Conservation (phyloP, 2,797 vertebrate genomes). For the Acrossocheilus fasciatus region DNA sequence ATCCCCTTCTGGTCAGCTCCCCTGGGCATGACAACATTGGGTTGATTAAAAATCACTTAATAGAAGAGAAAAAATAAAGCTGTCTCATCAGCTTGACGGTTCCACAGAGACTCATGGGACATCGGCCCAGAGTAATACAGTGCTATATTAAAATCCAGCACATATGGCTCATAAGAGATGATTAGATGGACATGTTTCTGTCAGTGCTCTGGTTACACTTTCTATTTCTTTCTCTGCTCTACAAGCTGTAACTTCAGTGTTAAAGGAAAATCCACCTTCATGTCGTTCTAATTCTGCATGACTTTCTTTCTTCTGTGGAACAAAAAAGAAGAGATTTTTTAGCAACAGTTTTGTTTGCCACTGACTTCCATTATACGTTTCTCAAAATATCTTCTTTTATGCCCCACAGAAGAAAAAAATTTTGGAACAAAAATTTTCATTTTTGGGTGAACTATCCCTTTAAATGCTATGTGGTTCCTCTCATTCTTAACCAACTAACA, state of each 20-base stretch:
- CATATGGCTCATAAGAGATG: conserved; percentile 27
- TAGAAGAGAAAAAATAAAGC: conserved; percentile 80
- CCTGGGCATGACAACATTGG: conserved; percentile 76
- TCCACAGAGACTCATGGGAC: conserved; percentile 72
- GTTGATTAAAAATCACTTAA: conserved; percentile 87
- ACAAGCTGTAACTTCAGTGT: neutral
- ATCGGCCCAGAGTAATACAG: conserved; percentile 36
- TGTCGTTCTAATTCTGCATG: neutral
- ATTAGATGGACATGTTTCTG: neutral
- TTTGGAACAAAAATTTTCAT: neutral
- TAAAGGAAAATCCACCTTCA: neutral
- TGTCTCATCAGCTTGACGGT: conserved; percentile 76
- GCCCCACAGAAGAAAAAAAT: neutral
- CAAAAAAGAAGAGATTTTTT: neutral
- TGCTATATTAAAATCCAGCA: conserved; percentile 44
- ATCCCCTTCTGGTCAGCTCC: conserved; percentile 66
- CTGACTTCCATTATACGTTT: neutral
- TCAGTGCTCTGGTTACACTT: conserved; percentile 15
- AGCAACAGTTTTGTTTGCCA: neutral
- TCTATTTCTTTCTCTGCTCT: neutral
- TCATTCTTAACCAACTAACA: neutral
- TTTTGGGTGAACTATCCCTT: neutral
- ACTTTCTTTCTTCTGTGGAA: neutral
- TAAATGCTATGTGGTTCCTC: neutral
- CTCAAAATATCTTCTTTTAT: neutral